Base-by-base conservation (phyloP, 2,888 invertebrate species). In the Tiliacea citrago region DNA sequence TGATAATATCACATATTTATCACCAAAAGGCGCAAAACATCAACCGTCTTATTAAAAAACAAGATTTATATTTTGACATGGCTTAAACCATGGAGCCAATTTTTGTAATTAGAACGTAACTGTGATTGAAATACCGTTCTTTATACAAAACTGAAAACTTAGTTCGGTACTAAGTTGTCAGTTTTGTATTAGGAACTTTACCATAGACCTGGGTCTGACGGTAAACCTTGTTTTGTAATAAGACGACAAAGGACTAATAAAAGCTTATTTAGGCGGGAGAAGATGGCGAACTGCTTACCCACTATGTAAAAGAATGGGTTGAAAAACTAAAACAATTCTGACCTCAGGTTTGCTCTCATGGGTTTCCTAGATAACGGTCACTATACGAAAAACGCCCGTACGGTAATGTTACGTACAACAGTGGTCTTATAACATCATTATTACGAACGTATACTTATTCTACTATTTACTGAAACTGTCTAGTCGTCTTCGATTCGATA, bases 231-330 rank as follows among this genome's bases (percentile, higher is more conserved):
- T n/a, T n/a, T n/a, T n/a, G n/a, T n/a, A n/a, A n/a, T n/a, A n/a
- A n/a, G n/a, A n/a, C n/a, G n/a, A n/a, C n/a, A 69, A 68, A 69
- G 10, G 10, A 51, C 49, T 10, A 51, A 24, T 68, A 24, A 42
- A 21, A 39, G 3, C 24, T 18, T 12, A 9, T n/a, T 3, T 35
- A 6, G 9, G 13, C 10, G 24, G 24, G 10, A 39, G 24, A 42
- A 58, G 12, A 57, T 57, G 2, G 39, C n/a, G n/a, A n/a, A n/a
- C n/a, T 39, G 16, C 13, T n/a, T 55, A 45, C 18, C 42, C 39
- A 4, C 10, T 62, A 62, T 42, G 16, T 18, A 39, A n/a, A 47
- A 39, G 0, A 24, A 67, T 69, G 18, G 39, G 21, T 49, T 24
- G 9, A 24, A 13, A 6, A 61, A 35, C 8, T 21, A 18, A 39